A percentile compares a stretch with the other conserved stretches of the same genome.
These are phyloP conservation scores for Latrodectus hesperus DNA, from an alignment of 2,888 invertebrate genomes.

Conservation along the genomic window DNA sequence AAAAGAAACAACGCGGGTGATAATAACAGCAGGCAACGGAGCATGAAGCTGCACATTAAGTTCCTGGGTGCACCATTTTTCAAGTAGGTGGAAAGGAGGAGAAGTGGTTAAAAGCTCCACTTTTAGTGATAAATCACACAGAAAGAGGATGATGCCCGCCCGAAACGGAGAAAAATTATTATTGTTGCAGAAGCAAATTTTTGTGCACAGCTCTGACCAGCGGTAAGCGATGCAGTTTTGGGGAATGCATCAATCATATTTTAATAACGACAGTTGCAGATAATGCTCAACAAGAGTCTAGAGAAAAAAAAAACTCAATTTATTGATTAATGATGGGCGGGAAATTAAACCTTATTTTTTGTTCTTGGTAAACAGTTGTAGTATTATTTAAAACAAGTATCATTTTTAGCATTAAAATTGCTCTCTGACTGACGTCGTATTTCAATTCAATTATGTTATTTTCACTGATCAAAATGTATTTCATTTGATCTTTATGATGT, in stretches of 20 bases:
- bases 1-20: conserved; percentile 18
- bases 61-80: conserved; percentile 25
- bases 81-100: conserved; percentile 7
- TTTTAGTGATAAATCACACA: conserved; percentile 46
- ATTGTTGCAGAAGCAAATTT: conserved; percentile 11
- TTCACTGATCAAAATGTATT: no score
- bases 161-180: conserved; percentile 20
- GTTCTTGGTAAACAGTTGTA: neutral
- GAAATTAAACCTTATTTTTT: neutral
- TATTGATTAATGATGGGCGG: neutral
- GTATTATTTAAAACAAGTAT: no score
- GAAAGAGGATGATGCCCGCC: conserved; percentile 4
- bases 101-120: conserved; percentile 42
- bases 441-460: no score
- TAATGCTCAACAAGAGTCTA: neutral
- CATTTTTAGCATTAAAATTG: no score
- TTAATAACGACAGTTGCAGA: conserved; percentile 1
- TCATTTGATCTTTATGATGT: no score
- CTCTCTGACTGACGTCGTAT: no score
- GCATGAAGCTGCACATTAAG: conserved; percentile 56
- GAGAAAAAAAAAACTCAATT: neutral
- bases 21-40: conserved; percentile 35
- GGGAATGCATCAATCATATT: neutral
- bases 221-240: neutral
- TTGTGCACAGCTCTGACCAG: neutral